Conservation (phyloP, 30 jellyfish, hydroid and myxozoan genomes). For the Turritopsis dohrnii region DNA sequence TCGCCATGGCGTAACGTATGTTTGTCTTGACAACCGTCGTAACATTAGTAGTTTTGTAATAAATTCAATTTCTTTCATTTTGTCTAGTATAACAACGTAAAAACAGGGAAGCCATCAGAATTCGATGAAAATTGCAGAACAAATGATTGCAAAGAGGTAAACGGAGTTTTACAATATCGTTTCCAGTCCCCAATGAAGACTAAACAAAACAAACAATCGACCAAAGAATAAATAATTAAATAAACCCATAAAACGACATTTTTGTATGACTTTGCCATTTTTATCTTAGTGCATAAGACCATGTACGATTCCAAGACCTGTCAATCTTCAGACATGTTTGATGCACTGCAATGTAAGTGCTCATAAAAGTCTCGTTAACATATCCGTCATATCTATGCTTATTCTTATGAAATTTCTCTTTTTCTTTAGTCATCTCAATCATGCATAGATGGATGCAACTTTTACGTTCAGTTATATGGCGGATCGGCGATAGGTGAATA, state of each 20-base stretch:
- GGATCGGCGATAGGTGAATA: background rate
- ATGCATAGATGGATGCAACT: background rate
- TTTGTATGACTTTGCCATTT: too few species aligned
- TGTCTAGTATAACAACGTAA: background rate
- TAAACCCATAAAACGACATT: background rate
- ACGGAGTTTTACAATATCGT: background rate
- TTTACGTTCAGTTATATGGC: background rate
- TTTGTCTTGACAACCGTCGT: background rate
- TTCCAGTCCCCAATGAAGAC: background rate
- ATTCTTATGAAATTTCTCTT: background rate
- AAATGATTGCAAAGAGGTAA: background rate
- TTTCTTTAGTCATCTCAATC: background rate
- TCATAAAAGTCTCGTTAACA: background rate
- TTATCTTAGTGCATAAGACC: background rate
- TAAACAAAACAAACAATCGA: background rate
- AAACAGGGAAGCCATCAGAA: background rate
- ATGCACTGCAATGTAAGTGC: background rate
- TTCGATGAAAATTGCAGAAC: background rate
- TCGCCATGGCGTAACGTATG: background rate
- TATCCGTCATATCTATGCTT: background rate
- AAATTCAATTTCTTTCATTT: background rate
- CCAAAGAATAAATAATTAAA: too few species aligned
- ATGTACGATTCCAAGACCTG: background rate
- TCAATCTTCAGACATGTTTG: background rate
- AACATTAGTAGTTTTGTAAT: background rate